A percentile compares a stretch with the other conserved stretches of the same genome.
Conservation (phyloP, 2,888 invertebrate genomes). For the Globia sparganii region DNA sequence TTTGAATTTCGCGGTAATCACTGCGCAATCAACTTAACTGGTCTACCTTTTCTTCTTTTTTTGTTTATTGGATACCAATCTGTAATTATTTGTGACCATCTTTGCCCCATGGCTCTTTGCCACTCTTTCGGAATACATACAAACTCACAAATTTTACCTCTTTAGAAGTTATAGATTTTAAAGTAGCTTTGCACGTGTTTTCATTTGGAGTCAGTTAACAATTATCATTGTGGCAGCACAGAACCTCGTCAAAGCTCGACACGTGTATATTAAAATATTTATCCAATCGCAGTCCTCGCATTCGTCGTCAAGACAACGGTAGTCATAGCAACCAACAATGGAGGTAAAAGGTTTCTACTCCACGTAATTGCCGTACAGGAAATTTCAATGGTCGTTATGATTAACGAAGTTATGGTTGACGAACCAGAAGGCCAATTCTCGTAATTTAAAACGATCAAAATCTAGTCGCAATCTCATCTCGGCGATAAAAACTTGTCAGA, state of each 20-base stretch:
- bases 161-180: background rate
- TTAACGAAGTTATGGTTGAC: background rate
- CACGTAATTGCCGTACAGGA: background rate
- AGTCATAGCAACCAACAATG: constrained; percentile 2
- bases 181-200: background rate
- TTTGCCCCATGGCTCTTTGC: no score
- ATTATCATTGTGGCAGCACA: background rate
- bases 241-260: background rate
- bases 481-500: no score
- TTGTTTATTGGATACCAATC: no score
- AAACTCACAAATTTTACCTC: no score
- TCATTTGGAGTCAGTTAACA: background rate
- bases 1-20: no score
- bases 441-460: no score
- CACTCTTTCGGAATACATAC: no score
- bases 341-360: background rate
- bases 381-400: background rate
- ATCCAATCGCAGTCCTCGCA: background rate
- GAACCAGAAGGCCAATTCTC: no score
- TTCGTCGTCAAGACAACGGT: constrained; percentile 7
- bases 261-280: background rate
- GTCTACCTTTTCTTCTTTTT: no score
- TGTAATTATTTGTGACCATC: no score
- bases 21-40: no score
- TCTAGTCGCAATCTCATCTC: no score